Conservation (phyloP, 2,113 vertebrate species). For the Atrichornis clamosus region DNA sequence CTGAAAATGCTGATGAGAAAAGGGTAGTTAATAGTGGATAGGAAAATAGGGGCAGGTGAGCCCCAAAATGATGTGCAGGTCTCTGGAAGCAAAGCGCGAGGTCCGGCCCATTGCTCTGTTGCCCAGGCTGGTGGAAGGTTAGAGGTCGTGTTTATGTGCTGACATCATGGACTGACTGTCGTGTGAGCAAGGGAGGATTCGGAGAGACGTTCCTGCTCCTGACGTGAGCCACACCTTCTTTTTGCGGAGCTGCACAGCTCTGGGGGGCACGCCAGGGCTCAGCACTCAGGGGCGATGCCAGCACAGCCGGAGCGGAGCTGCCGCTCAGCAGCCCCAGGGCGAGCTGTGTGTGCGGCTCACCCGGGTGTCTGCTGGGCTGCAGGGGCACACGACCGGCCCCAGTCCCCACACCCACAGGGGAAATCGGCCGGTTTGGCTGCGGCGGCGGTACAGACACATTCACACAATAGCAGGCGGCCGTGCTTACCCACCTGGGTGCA, state of each 20-base stretch:
- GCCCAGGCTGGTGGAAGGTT: neutral
- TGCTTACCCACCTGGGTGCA: neutral
- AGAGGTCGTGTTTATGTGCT: neutral
- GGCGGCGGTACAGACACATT: neutral
- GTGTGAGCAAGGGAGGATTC: neutral
- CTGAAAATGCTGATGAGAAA: neutral
- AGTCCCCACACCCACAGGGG: neutral
- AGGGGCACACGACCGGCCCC: neutral
- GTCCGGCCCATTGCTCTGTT: neutral
- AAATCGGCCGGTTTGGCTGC: rapidly evolving
- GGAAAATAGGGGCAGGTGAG: rapidly evolving
- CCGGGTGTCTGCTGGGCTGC: rapidly evolving
- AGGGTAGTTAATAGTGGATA: neutral
- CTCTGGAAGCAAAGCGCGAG: neutral
- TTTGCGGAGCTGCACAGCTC: neutral
- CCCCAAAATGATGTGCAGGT: neutral
- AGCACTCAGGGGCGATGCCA: neutral
- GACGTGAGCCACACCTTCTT: neutral
- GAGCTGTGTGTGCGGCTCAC: neutral
- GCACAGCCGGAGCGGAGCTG: neutral
- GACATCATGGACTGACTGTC: neutral
- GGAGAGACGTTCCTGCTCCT: neutral
- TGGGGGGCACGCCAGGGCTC: neutral
- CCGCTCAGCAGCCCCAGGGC: rapidly evolving
- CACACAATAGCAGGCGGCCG: rapidly evolving